phyloP scores from a whole-genome alignment of 2,797 vertebrate species.

The Amphiprion clarkii region DNA sequence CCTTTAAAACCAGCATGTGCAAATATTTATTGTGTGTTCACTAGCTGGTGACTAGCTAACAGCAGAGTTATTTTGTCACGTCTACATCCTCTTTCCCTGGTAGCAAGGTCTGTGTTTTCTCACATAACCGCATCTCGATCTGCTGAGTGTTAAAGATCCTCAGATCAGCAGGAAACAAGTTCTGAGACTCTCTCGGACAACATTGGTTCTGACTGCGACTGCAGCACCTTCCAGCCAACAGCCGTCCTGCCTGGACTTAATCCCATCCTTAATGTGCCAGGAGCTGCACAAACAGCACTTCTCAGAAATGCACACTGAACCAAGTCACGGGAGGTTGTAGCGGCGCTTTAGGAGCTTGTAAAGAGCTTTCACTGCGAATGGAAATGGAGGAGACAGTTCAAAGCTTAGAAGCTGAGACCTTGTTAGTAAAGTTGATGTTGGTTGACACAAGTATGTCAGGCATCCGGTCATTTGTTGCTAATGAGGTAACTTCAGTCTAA shows the following conservation, averaged over 20 bases:
- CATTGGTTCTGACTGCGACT: too few relatives aligned
- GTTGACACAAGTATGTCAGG: too few relatives aligned
- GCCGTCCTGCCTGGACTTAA: slow-evolving; percentile 25
- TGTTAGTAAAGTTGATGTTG: not conserved
- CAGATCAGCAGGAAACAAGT: not conserved
- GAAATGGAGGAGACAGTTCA: not conserved
- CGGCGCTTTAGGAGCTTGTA: not conserved
- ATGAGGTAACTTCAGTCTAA: too few relatives aligned
- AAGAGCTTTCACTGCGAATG: slow-evolving; percentile 15
- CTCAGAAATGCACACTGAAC: slow-evolving; percentile 44
- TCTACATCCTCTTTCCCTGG: too few relatives aligned
- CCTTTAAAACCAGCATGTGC: too few relatives aligned
- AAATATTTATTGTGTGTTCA: too few relatives aligned
- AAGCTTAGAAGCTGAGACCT: slow-evolving; percentile 4
- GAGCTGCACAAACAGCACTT: slow-evolving; percentile 49
- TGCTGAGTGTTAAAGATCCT: too few relatives aligned
- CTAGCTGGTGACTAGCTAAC: too few relatives aligned
- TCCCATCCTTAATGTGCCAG: slow-evolving; percentile 43
- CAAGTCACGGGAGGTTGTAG: slow-evolving; percentile 34
- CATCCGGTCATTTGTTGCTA: too few relatives aligned
- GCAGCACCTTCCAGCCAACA: slow-evolving; percentile 10
- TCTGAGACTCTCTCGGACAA: not conserved
- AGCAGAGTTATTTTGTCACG: too few relatives aligned
- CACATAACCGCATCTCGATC: too few relatives aligned
- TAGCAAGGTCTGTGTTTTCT: too few relatives aligned